Percentiles rank a stretch among this genome's conserved stretches.
These are phyloP conservation scores for Dendrocopos noguchii DNA, from an alignment of 2,113 vertebrate genomes.

Conservation along the genomic window DNA sequence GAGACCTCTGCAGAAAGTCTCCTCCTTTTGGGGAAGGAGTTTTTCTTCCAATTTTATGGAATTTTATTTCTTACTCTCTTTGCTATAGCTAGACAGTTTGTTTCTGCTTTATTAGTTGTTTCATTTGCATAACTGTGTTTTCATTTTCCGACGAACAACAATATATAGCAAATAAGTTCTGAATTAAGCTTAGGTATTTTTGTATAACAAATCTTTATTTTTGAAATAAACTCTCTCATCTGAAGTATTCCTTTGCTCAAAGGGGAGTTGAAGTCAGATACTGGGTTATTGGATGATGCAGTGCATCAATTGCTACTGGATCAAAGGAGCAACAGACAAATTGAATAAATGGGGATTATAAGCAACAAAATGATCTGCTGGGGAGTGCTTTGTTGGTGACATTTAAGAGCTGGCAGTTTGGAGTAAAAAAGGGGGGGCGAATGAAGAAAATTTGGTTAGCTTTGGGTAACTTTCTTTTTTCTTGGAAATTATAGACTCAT, in stretches of 20 bases:
- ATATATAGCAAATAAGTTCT: not conserved
- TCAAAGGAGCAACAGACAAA: not conserved
- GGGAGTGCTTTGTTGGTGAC: not conserved
- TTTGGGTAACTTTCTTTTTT: not conserved
- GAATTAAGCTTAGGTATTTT: not conserved
- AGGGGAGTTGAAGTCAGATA: not conserved
- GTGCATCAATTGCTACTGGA: not conserved
- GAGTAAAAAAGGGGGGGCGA: not conserved
- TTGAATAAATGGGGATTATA: not conserved
- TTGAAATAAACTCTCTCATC: not conserved
- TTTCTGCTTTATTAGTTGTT: not conserved
- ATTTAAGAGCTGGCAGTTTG: not conserved
- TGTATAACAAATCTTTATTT: not conserved
- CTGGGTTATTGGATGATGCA: not conserved
- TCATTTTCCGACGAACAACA: not conserved
- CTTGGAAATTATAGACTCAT: not conserved
- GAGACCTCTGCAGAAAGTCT: not conserved
- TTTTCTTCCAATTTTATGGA: not conserved
- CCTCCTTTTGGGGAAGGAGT: not conserved
- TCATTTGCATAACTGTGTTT: not conserved
- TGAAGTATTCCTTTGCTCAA: not conserved
- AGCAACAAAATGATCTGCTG: not conserved
- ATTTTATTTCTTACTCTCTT: not conserved
- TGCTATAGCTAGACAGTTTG: not conserved
- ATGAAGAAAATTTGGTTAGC: no score